These are phyloP conservation scores for Zelleria hepariella DNA, from an alignment of 2,888 invertebrate species.

Conservation along the genomic window DNA sequence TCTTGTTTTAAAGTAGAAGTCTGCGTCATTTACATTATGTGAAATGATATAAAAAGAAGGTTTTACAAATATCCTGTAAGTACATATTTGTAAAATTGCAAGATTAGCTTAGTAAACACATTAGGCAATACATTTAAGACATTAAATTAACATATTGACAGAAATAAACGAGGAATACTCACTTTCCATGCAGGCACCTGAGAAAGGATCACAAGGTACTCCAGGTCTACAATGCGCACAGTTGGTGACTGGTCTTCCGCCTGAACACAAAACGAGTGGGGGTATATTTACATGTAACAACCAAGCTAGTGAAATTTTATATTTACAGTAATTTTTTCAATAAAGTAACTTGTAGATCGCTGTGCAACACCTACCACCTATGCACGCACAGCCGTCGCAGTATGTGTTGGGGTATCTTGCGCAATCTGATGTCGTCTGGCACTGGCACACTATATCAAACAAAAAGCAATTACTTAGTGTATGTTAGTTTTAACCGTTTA, in stretches of 20 bases:
- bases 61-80: slow-evolving; percentile 8
- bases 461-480: too few relatives aligned
- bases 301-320: too few relatives aligned
- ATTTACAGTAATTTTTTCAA: too few relatives aligned
- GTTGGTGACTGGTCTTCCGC: slow-evolving; percentile 48
- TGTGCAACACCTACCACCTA: slow-evolving; percentile 64
- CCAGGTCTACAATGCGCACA: slow-evolving; percentile 86
- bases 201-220: slow-evolving; percentile 81
- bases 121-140: slow-evolving; percentile 12
- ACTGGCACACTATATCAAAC: slow-evolving; percentile 74
- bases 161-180: slow-evolving; percentile 41
- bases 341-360: neutral
- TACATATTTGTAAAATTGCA: slow-evolving; percentile 9
- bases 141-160: slow-evolving; percentile 7
- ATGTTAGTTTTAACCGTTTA: too few relatives aligned
- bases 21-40: slow-evolving; percentile 39
- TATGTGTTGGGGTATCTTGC: slow-evolving; percentile 63
- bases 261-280: slow-evolving; percentile 12
- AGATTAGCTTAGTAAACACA: slow-evolving; percentile 15
- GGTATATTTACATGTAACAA: too few relatives aligned
- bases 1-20: slow-evolving; percentile 47
- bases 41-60: slow-evolving; percentile 14
- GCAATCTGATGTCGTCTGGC: slow-evolving; percentile 79
- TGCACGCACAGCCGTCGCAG: slow-evolving; percentile 81
- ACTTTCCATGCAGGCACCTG: slow-evolving; percentile 89